These are phyloP conservation scores for Prionailurus bengalensis DNA, from an alignment of 2,113 vertebrate species.

Conservation along the genomic window DNA sequence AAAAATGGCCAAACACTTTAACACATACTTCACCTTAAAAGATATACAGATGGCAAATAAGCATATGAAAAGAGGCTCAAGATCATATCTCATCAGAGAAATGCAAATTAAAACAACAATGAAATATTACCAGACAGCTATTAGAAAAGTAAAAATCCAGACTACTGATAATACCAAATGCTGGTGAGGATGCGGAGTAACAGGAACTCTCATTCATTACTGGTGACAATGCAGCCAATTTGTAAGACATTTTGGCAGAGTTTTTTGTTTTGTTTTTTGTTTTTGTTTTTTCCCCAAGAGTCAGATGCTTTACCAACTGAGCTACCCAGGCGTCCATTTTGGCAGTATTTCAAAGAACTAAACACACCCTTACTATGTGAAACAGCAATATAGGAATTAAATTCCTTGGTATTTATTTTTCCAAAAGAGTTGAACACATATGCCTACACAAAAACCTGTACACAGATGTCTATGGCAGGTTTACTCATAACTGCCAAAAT, in stretches of 20 bases:
- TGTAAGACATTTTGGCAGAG: background rate
- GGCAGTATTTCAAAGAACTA: background rate
- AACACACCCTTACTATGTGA: background rate
- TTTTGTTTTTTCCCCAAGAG: too few relatives aligned
- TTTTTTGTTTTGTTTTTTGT: background rate
- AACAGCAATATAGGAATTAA: background rate
- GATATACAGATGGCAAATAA: background rate
- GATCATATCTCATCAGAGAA: background rate
- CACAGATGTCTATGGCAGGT: background rate
- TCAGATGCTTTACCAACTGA: too few relatives aligned
- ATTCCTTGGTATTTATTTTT: background rate
- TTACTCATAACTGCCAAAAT: background rate
- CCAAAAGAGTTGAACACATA: background rate
- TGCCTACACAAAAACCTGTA: background rate
- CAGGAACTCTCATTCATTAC: background rate
- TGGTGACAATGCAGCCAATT: background rate
- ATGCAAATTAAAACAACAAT: background rate
- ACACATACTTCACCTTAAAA: background rate
- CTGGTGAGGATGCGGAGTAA: background rate
- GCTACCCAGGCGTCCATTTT: background rate
- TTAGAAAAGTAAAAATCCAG: background rate
- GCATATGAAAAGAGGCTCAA: background rate
- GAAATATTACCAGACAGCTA: background rate
- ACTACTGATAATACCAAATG: background rate
- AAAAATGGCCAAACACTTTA: background rate